Base-by-base conservation (phyloP, 1,140 invertebrate species). In the Procambarus clarkii region DNA sequence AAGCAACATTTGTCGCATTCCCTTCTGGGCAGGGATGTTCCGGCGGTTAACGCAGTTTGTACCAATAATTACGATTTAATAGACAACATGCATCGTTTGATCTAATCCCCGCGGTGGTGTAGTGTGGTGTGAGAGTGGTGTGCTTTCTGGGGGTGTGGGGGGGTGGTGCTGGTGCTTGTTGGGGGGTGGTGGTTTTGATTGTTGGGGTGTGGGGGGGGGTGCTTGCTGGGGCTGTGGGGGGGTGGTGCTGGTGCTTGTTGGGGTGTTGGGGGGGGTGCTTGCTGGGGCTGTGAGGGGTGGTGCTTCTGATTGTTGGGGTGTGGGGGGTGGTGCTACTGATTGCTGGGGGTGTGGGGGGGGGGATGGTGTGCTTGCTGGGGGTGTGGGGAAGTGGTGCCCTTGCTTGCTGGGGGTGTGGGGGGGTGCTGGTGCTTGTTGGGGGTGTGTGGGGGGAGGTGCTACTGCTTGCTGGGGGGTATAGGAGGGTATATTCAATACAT, bases 41-140 rank as follows among this genome's bases (percentile, higher is more conserved):
- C 48, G n/a, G 50, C 44, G 80, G 50, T 60, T 82, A 82, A 82
- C 80, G 50, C 44, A 82, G 80, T 82, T 82, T 82, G 80, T 82
- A 60, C 21, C 60, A 60, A 60, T 50, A 82, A 82, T 82, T 82
- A 60, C 54, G 50, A 5, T n/a, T 82, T 82, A 45, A 83, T 83
- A 44, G 81, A 69, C 18, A 46, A 69, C 81, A 69, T 64, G 50
- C 81, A 83, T 24, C 58, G 58, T 44, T 69, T 83, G 58, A 83
- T 83, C 60, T 83, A 44, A 83, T 83, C 58, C 69, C 58, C 21
- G 81, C 69, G 81, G 58, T 44, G 34, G 24, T 45, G 81, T 45
- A 15, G 15, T 54, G 81, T 34, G 81, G 81, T 45, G 81, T 44
- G 48, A 45, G 34, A 60, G 50, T 58, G 48, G n/a, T 34, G 34